Evolutionary conservation across 2,113 vertebrate genomes (phyloP).

Genomic region (Antigone vipio): DNA sequence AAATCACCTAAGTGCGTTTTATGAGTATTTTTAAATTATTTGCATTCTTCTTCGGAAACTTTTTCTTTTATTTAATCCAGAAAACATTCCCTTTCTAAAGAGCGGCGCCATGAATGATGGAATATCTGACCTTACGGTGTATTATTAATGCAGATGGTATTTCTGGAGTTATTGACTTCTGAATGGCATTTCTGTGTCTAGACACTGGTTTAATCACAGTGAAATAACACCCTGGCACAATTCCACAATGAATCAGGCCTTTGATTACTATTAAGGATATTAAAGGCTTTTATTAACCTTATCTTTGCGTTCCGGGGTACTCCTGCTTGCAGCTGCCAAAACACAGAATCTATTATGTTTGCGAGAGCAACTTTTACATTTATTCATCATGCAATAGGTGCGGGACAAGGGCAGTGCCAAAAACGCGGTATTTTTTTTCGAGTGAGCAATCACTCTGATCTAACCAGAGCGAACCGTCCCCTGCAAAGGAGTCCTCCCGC

Average conservation of each 20-base stretch:
- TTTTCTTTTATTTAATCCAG: neutral
- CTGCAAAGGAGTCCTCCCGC: neutral
- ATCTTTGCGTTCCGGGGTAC: neutral
- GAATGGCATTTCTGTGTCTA: slow-evolving; percentile 43
- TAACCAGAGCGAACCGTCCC: neutral
- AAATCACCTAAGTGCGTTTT: neutral
- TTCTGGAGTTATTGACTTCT: slow-evolving; percentile 39
- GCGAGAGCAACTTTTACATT: neutral
- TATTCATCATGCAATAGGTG: neutral
- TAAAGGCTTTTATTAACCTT: slow-evolving; percentile 27
- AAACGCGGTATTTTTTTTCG: accelerated
- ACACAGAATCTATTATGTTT: neutral
- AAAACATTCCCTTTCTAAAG: neutral
- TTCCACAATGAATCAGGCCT: slow-evolving; percentile 14
- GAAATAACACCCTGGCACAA: slow-evolving; percentile 30
- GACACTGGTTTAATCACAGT: slow-evolving; percentile 43
- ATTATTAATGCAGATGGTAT: slow-evolving; percentile 36
- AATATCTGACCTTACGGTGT: neutral
- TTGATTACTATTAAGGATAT: slow-evolving; percentile 53
- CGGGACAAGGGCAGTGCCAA: neutral
- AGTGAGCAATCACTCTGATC: neutral
- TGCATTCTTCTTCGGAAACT: neutral
- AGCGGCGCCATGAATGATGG: neutral
- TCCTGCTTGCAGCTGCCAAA: neutral
- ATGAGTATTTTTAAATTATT: neutral